phyloP scores from a whole-genome alignment of 2,888 invertebrate genomes.

The Drosophila vallismaia region DNA sequence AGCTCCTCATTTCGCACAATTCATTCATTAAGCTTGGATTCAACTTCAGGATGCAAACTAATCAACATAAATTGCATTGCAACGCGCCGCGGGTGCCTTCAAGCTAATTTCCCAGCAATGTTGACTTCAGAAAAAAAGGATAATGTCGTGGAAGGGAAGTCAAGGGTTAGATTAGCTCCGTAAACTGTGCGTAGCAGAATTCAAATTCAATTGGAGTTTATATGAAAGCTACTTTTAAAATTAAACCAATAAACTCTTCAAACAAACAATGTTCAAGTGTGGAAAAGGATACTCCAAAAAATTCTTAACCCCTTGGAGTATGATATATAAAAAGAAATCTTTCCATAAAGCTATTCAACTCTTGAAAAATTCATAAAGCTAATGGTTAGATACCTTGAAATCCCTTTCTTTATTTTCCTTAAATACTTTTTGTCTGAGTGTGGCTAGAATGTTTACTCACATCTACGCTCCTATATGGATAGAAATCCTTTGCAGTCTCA shows the following conservation, averaged over 20 bases:
- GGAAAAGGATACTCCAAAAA: not conserved
- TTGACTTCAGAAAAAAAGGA: constrained; percentile 8
- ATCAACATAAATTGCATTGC: constrained; percentile 48
- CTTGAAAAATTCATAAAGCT: no score
- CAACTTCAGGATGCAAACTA: constrained; percentile 38
- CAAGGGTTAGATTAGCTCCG: constrained; percentile 21
- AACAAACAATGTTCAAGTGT: constrained; percentile 15
- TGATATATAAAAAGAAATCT: no score
- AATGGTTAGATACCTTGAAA: no score
- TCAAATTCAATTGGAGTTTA: constrained; percentile 30
- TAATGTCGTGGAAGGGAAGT: constrained; percentile 15
- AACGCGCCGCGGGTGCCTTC: constrained; percentile 8
- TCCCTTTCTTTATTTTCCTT: no score
- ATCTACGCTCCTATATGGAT: not conserved
- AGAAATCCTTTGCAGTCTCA: constrained; percentile 5
- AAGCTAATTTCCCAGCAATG: constrained; percentile 20
- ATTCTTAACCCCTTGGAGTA: not conserved
- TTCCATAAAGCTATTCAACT: no score
- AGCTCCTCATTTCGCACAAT: constrained; percentile 6
- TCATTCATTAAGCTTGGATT: constrained; percentile 37
- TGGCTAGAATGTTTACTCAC: constrained; percentile 12
- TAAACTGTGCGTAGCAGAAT: constrained; percentile 5
- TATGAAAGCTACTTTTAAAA: constrained; percentile 20
- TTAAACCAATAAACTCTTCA: constrained; percentile 41
- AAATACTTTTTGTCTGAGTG: constrained; percentile 16